Evolutionary conservation across 2,113 vertebrate species (phyloP).

Genomic region (Eurystomus gularis): DNA sequence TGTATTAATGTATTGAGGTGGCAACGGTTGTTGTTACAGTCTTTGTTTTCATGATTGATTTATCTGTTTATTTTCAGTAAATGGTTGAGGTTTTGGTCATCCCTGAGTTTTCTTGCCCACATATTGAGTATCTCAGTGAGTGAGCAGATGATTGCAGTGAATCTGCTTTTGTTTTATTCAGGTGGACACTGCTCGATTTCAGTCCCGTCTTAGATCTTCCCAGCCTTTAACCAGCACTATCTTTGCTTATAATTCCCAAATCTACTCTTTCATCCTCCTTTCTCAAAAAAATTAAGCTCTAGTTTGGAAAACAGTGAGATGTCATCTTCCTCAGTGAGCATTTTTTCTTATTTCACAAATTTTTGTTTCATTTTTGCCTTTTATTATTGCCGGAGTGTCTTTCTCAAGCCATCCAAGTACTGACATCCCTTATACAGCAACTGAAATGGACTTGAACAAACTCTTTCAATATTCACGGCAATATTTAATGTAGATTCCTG

Average conservation of each 20-base stretch:
- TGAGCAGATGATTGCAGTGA: neutral
- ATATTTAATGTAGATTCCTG: neutral
- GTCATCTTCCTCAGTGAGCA: neutral
- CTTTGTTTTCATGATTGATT: neutral
- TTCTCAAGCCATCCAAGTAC: neutral
- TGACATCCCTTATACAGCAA: neutral
- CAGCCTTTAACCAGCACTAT: neutral
- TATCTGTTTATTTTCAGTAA: neutral
- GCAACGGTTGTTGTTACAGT: fast-evolving
- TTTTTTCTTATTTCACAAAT: neutral
- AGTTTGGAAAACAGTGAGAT: neutral
- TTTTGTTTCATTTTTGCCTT: neutral
- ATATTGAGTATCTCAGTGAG: fast-evolving
- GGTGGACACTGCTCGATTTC: neutral
- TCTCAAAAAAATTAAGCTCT: neutral
- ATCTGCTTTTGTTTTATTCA: neutral
- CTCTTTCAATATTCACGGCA: neutral
- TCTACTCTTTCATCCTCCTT: neutral
- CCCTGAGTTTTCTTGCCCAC: neutral
- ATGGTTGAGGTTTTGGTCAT: neutral
- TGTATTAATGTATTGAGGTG: neutral
- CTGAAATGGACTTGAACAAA: neutral
- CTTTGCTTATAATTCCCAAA: neutral
- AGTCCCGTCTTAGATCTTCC: neutral
- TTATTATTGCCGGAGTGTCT: neutral